Evolutionary conservation across 2,888 invertebrate genomes (phyloP).

Genomic region (Taenaris catops): DNA sequence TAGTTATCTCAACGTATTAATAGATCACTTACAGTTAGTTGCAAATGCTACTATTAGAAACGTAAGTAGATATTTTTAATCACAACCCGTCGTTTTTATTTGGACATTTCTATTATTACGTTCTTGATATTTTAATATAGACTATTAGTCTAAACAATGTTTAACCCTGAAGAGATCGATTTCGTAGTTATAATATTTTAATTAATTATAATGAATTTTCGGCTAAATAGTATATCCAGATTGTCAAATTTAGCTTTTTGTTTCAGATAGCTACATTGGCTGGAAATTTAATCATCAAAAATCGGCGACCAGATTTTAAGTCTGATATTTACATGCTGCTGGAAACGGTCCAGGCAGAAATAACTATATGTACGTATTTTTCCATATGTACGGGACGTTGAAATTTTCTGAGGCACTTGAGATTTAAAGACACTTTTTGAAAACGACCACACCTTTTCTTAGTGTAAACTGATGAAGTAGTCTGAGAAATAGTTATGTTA

Average conservation of each 20-base stretch:
- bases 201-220: background rate
- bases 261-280: slow-evolving; percentile 6
- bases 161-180: background rate
- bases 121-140: background rate
- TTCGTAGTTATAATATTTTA: background rate
- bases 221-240: background rate
- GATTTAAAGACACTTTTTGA: too few relatives aligned
- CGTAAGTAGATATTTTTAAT: too few relatives aligned
- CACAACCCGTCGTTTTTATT: too few relatives aligned
- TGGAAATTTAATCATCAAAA: slow-evolving; percentile 83
- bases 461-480: too few relatives aligned
- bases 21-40: slow-evolving; percentile 82
- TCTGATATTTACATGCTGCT: slow-evolving; percentile 83
- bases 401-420: too few relatives aligned
- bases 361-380: slow-evolving; percentile 42
- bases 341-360: slow-evolving; percentile 39
- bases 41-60: slow-evolving; percentile 86
- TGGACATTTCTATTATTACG: too few relatives aligned
- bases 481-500: too few relatives aligned
- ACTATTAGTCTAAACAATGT: background rate
- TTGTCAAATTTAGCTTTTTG: too few relatives aligned
- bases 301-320: slow-evolving; percentile 81
- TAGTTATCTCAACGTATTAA: slow-evolving; percentile 76
- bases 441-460: too few relatives aligned
- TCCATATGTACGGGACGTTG: too few relatives aligned